These are phyloP conservation scores for Lepus timidus DNA, from an alignment of 2,113 vertebrate genomes.

Conservation along the genomic window DNA sequence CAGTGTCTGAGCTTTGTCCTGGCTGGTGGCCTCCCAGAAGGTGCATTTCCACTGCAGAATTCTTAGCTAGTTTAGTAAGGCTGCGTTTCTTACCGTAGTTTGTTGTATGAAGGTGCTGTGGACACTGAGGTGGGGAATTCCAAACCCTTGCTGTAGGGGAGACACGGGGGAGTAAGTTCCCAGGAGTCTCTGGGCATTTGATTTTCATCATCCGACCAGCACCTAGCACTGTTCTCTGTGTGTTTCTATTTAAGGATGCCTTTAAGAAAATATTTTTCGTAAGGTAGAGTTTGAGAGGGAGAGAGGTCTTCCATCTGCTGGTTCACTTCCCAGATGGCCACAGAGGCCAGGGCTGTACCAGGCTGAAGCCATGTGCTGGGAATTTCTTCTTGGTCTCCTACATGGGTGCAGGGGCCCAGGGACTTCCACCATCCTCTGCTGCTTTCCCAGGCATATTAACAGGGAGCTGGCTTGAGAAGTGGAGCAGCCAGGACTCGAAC, in stretches of 20 bases:
- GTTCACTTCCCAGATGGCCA: no score
- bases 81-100: background rate
- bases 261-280: no score
- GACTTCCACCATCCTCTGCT: no score
- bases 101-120: background rate
- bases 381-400: no score
- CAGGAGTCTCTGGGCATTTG: background rate
- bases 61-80: background rate
- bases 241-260: background rate
- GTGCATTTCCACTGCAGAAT: background rate
- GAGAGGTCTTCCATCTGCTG: no score
- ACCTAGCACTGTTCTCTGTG: background rate
- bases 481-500: no score
- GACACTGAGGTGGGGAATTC: background rate
- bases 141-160: background rate
- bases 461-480: no score
- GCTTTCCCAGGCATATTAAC: no score
- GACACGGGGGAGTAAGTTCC: background rate
- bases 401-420: no score
- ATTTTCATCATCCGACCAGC: background rate
- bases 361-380: no score
- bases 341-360: no score
- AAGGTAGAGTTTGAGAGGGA: no score
- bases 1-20: background rate
- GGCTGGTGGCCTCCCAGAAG: background rate